These are phyloP conservation scores for Ericerus pela DNA, from an alignment of 1,140 invertebrate species.

Conservation along the genomic window DNA sequence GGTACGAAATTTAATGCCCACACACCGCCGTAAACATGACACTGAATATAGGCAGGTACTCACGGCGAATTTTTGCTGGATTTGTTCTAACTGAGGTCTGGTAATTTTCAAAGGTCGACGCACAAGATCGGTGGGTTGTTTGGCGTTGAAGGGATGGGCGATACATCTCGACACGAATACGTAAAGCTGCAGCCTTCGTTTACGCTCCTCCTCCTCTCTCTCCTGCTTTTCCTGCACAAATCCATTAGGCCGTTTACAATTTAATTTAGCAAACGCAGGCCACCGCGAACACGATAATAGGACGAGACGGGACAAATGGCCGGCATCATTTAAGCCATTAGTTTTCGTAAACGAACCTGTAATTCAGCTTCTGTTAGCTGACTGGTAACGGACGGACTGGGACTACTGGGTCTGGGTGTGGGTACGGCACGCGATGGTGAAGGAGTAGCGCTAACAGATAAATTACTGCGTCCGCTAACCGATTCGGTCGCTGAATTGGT, in stretches of 20 bases:
- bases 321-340: background rate
- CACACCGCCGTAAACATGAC: background rate
- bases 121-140: constrained; percentile 96
- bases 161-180: constrained; percentile 96
- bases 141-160: constrained; percentile 98
- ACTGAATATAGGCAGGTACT: constrained; percentile 15
- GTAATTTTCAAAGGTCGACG: constrained; percentile 83
- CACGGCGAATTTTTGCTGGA: constrained; percentile 88
- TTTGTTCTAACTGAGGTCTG: constrained; percentile 87
- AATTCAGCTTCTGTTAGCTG: constrained; percentile 55
- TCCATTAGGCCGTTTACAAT: too few species aligned
- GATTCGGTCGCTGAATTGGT: constrained; percentile 47
- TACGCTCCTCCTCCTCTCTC: constrained; percentile 81
- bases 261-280: too few species aligned
- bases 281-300: too few species aligned
- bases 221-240: constrained; percentile 37
- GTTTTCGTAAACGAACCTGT: constrained; percentile 31
- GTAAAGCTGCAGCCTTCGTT: constrained; percentile 85
- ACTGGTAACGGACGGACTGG: constrained; percentile 63
- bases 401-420: constrained; percentile 59
- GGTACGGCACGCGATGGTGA: constrained; percentile 35
- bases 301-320: background rate
- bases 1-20: background rate
- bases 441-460: constrained; percentile 5
- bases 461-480: constrained; percentile 23